A percentile compares a stretch with the other conserved stretches of the same genome.
These are phyloP conservation scores for Ophthalmolycus amberensis DNA, from an alignment of 2,113 vertebrate species.

Conservation along the genomic window DNA sequence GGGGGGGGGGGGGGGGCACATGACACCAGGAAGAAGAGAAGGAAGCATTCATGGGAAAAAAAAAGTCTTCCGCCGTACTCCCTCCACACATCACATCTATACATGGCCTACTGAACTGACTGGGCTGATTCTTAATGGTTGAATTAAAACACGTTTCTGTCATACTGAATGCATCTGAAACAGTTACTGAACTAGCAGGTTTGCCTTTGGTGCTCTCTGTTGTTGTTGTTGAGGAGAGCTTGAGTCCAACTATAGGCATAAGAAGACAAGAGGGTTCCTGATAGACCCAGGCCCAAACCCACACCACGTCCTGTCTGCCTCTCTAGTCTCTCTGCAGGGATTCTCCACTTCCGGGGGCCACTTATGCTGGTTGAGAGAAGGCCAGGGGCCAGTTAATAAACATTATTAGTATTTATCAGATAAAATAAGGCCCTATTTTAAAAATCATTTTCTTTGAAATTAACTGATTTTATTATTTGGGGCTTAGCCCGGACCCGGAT, in stretches of 20 bases:
- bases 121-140: neutral
- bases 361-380: neutral
- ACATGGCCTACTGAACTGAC: neutral
- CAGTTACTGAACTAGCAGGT: neutral
- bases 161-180: neutral
- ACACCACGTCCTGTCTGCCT: neutral
- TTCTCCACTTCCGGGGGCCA: neutral
- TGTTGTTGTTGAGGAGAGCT: neutral
- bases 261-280: neutral
- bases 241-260: neutral
- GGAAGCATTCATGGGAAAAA: conserved; percentile 31
- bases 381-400: neutral
- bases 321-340: neutral
- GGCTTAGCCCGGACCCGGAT: no score
- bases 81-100: neutral
- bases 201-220: neutral
- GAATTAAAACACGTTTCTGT: neutral
- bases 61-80: neutral
- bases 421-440: neutral
- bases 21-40: conserved; percentile 30
- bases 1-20: conserved; percentile 18
- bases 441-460: no score
- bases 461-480: no score
- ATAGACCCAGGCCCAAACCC: neutral
- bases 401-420: neutral